Evolutionary conservation across 2,888 invertebrate species (phyloP), one percentile per base, ranked within the genome.

Genomic region (Ophion ventricosus): DNA sequence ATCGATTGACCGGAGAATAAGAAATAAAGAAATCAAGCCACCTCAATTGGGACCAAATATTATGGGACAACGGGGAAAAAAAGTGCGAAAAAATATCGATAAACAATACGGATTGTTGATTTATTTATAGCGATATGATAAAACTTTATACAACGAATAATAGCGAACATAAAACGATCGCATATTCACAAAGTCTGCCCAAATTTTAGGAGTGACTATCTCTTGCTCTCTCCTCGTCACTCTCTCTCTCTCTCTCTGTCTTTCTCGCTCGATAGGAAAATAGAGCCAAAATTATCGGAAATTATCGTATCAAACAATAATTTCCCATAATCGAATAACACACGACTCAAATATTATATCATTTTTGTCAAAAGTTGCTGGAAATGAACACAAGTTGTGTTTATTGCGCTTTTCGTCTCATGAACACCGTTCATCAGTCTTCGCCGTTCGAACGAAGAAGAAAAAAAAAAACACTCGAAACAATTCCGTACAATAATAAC

Each of bases 131-230:
- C 57, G 56, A 66, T 66, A 56, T 49, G 73, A 80, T 80, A 66
- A 80, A 80, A 80, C 64, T 74, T 78, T 70, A 43, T 70, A 79
- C 63, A 82, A 35, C 11, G 63, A 63, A 63, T 25, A 29, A 29
- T 59, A 26, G 61, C 74, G 49, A 78, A 63, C 73, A 59, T 72
- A 57, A 74, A 82, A 79, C 61, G 63, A 40, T 79, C 70, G 56
- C 66, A 57, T 74, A 75, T 82, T 82, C 43, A 70, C 63, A 78
- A 49, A 26, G 43, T 29, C n/a, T 74, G 57, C 69, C 4, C 43
- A 26, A 80, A 29, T 67, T 76, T 40, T 49, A 40, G 57, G 66
- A 66, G 25, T 40, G 17, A 57, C 23, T 54, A 20, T 54, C 7
- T 64, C 23, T 20, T 49, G 1, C 49, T 49, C 17, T 43, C 14